These are phyloP conservation scores for Dryoscopus gambensis DNA, from an alignment of 2,113 vertebrate genomes.

Conservation along the genomic window DNA sequence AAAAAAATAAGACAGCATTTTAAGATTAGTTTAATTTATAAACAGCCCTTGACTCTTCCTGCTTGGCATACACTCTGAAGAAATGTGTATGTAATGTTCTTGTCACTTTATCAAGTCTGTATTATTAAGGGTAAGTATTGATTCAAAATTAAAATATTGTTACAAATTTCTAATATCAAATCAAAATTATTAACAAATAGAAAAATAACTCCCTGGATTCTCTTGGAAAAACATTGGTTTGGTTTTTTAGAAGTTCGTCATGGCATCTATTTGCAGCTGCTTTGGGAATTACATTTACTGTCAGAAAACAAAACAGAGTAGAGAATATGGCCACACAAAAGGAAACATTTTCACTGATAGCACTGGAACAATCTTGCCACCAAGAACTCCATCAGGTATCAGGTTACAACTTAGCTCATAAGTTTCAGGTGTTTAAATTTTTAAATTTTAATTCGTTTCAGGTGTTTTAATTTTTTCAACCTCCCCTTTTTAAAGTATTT, in stretches of 20 bases:
- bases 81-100: not conserved
- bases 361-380: not conserved
- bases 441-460: not conserved
- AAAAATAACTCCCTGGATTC: not conserved
- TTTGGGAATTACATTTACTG: not conserved
- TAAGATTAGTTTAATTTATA: not conserved
- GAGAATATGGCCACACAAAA: not conserved
- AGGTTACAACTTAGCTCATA: not conserved
- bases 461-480: not conserved
- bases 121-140: not conserved
- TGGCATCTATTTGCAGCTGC: not conserved
- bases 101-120: not conserved
- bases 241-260: not conserved
- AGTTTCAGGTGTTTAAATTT: not conserved
- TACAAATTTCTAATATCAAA: not conserved
- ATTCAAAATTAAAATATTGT: not conserved
- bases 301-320: not conserved
- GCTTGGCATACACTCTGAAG: not conserved
- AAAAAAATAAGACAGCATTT: not conserved
- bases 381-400: not conserved
- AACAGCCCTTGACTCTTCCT: not conserved
- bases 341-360: not conserved
- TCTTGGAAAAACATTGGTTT: not conserved
- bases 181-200: not conserved
- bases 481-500: conserved; percentile 25